Conservation (phyloP, 2,888 invertebrate genomes). For the Zonitis immaculata region DNA sequence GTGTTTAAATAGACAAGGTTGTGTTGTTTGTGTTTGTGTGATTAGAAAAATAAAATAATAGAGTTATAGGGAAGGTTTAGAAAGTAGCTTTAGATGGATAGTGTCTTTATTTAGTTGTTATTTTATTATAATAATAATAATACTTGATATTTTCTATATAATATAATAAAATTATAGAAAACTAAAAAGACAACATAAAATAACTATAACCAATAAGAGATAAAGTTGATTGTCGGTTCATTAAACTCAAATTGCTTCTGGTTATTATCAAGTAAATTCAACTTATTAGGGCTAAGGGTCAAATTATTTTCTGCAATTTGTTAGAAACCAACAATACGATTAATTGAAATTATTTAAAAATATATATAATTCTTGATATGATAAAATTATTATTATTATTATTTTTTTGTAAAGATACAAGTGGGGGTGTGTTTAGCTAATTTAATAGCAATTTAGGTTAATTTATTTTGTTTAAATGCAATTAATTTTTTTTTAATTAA, state of each 20-base stretch:
- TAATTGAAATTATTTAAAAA: neutral
- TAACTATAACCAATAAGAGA: neutral
- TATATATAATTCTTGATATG: neutral
- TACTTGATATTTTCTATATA: too few species aligned
- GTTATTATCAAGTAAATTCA: neutral
- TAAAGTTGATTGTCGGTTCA: constrained; percentile 1
- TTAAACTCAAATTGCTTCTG: neutral
- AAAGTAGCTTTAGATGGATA: neutral
- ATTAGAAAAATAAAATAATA: neutral
- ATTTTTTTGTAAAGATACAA: neutral
- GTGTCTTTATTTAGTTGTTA: neutral
- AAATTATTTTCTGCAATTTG: neutral
- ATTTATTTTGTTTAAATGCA: constrained; percentile 3
- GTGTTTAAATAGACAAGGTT: constrained; percentile 2
- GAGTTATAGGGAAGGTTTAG: neutral
- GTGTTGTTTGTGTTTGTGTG: neutral
- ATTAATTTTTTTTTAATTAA: constrained; percentile 2
- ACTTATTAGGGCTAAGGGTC: neutral
- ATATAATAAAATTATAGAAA: neutral
- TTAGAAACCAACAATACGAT: neutral
- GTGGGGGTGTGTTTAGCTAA: neutral
- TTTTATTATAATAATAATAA: neutral
- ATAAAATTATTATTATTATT: neutral
- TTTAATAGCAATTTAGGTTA: neutral
- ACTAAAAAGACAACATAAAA: neutral